Percentiles rank a stretch among this genome's conserved stretches.
phyloP scores from a whole-genome alignment of 2,113 vertebrate genomes.

The Struthidea cinerea region DNA sequence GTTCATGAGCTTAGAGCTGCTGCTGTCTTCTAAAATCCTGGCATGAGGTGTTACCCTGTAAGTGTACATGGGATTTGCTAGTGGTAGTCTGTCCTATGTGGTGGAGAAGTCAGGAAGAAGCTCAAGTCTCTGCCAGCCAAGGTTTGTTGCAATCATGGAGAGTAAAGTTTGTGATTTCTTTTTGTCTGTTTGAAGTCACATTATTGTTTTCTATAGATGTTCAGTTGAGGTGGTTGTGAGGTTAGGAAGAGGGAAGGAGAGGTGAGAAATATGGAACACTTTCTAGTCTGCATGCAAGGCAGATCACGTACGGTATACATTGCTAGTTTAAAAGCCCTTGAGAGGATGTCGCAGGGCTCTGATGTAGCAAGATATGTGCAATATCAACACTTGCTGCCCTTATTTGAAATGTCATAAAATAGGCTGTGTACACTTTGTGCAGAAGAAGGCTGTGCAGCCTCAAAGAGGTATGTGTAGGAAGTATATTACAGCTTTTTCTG shows the following conservation, averaged over 20 bases:
- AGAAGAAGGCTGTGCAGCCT: not conserved
- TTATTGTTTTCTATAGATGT: not conserved
- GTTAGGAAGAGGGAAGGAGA: not conserved
- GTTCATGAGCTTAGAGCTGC: not conserved
- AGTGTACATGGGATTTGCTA: not conserved
- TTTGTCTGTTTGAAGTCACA: not conserved
- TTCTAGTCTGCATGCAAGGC: slow-evolving; percentile 28
- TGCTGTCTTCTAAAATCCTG: not conserved
- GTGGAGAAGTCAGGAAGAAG: not conserved
- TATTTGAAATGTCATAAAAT: not conserved
- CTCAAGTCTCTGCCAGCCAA: not conserved
- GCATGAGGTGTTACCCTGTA: not conserved
- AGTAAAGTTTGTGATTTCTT: not conserved
- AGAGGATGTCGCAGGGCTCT: slow-evolving; percentile 9
- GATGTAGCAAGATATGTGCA: not conserved
- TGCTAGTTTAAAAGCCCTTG: slow-evolving; percentile 38
- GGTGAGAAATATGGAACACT: not conserved
- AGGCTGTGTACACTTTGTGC: not conserved
- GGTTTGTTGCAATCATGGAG: not conserved
- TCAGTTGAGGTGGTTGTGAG: not conserved
- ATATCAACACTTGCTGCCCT: not conserved
- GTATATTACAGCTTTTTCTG: not conserved
- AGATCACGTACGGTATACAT: not conserved
- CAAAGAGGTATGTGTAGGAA: not conserved
- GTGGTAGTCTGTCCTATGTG: not conserved